Evolutionary conservation across 2,113 vertebrate species (phyloP).

Genomic region (Clarias macrocephalus): DNA sequence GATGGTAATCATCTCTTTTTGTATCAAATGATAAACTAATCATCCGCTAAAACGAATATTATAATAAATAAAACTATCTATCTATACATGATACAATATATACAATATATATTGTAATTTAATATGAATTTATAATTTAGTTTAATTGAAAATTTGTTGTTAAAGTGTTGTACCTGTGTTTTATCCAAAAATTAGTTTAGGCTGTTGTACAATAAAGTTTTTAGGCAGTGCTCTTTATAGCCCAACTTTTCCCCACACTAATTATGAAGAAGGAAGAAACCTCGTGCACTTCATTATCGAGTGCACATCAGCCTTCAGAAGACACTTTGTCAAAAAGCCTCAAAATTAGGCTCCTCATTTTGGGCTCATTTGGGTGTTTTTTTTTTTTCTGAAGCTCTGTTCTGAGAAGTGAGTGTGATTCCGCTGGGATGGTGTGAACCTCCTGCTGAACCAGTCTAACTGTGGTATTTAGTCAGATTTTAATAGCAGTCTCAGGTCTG

Average conservation of each 20-base stretch:
- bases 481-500: background rate
- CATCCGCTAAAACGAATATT: background rate
- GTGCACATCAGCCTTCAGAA: constrained; percentile 17
- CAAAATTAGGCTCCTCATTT: constrained; percentile 19
- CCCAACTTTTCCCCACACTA: background rate
- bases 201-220: background rate
- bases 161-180: background rate
- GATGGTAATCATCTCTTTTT: background rate
- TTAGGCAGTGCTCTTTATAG: background rate
- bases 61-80: background rate
- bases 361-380: background rate
- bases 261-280: background rate
- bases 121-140: too few species aligned
- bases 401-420: constrained; percentile 40
- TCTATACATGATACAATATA: too few species aligned
- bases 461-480: background rate
- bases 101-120: too few species aligned
- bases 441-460: constrained; percentile 14
- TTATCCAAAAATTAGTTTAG: background rate
- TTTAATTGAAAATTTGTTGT: too few species aligned
- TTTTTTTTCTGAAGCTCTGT: constrained; percentile 3
- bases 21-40: background rate
- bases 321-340: constrained; percentile 13
- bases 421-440: constrained; percentile 37
- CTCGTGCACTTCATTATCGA: constrained; percentile 24